phyloP scores from a whole-genome alignment of 2,113 vertebrate species.

The Nansenia antarctica region DNA sequence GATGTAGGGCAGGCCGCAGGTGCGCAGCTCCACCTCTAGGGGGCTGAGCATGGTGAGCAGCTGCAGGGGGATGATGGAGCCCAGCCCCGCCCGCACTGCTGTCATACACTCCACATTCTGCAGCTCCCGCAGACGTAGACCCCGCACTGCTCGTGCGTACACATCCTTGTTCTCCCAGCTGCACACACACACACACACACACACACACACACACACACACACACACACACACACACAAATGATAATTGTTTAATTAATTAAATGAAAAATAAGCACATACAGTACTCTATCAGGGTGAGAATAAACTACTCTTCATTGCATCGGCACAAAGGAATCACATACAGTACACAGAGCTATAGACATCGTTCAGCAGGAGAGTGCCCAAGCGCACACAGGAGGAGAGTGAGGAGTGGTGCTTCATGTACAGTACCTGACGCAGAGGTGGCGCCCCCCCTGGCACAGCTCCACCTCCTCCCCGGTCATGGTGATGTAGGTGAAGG shows the following conservation, averaged over 20 bases:
- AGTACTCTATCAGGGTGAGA: not conserved
- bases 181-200: not conserved
- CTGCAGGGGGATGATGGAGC: constrained; percentile 95
- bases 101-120: constrained; percentile 89
- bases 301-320: not conserved
- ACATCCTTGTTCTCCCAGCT: constrained; percentile 97
- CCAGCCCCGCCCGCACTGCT: constrained; percentile 88
- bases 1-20: constrained; percentile 93
- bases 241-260: too few relatives aligned
- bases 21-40: constrained; percentile 92
- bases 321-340: not conserved
- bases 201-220: constrained; percentile 23
- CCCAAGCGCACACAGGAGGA: too few relatives aligned
- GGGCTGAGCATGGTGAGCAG: constrained; percentile 91
- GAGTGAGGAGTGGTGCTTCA: too few relatives aligned
- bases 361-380: too few relatives aligned
- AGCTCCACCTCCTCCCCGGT: constrained; percentile 94
- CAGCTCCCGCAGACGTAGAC: constrained; percentile 88
- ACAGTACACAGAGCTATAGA: not conserved
- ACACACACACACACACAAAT: not conserved
- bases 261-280: not conserved
- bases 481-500: constrained; percentile 93
- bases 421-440: constrained; percentile 86
- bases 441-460: constrained; percentile 85
- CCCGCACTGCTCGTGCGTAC: constrained; percentile 86